These are phyloP conservation scores for Pterocles gutturalis DNA, from an alignment of 2,113 vertebrate genomes.

Conservation along the genomic window DNA sequence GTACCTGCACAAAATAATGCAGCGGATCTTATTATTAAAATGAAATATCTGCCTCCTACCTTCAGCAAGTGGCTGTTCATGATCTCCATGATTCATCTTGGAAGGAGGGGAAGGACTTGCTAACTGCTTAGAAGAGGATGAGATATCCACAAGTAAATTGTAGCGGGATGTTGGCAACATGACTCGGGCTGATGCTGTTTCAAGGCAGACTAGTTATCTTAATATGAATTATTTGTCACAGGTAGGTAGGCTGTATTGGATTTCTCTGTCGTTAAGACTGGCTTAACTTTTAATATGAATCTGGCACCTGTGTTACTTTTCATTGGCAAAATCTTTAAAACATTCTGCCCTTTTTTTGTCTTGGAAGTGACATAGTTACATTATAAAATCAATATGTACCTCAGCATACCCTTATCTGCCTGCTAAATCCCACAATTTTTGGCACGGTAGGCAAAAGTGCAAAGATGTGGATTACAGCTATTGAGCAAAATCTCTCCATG, in stretches of 20 bases:
- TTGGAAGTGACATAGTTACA: background rate
- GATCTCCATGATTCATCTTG: background rate
- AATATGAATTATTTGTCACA: background rate
- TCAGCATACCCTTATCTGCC: background rate
- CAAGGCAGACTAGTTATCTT: background rate
- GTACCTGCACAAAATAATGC: background rate
- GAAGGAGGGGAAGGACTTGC: background rate
- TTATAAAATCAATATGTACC: background rate
- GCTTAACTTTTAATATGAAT: background rate
- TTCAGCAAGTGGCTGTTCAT: background rate
- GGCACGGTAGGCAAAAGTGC: background rate
- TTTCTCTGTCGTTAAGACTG: background rate
- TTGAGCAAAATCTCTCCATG: background rate
- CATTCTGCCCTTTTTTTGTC: background rate
- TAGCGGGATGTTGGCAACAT: background rate
- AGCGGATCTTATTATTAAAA: background rate
- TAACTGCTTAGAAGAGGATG: background rate
- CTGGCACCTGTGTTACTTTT: background rate
- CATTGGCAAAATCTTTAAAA: background rate
- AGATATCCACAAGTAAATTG: background rate
- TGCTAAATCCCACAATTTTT: background rate
- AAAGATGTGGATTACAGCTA: background rate
- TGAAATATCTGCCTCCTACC: background rate
- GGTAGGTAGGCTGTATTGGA: background rate
- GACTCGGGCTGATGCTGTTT: background rate